Evolutionary conservation across 2,797 vertebrate genomes (phyloP).

Genomic region (Erithacus rubecula): DNA sequence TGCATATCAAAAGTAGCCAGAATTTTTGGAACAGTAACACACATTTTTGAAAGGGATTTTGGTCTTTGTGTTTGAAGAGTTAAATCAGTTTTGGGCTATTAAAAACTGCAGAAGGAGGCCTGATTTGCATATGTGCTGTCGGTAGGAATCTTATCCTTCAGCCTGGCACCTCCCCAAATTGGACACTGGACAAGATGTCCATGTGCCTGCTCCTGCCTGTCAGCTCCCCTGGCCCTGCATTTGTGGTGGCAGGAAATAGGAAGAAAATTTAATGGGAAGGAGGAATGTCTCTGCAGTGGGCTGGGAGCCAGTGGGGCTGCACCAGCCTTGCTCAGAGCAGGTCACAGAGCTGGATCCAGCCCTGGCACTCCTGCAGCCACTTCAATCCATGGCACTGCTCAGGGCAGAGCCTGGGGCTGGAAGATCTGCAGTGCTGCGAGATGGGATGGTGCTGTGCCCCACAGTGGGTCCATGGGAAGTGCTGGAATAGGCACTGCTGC

Average conservation of each 20-base stretch:
- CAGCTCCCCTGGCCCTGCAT: not conserved
- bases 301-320: not conserved
- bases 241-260: not conserved
- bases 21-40: constrained; percentile 31
- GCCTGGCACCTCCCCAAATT: not conserved
- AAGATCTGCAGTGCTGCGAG: not conserved
- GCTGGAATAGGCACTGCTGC: not conserved
- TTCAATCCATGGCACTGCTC: not conserved
- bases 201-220: not conserved
- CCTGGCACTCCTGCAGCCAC: not conserved
- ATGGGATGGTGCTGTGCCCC: not conserved
- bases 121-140: constrained; percentile 51
- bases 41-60: not conserved
- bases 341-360: not conserved
- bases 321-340: not conserved
- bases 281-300: not conserved
- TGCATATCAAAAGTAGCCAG: constrained; percentile 45
- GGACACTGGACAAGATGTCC: constrained; percentile 25
- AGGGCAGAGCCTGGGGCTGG: not conserved
- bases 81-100: constrained; percentile 38
- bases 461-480: not conserved
- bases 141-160: constrained; percentile 1
- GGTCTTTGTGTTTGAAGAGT: constrained; percentile 33
- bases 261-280: not conserved
- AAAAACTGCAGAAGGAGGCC: constrained; percentile 23